A percentile compares a stretch with the other conserved stretches of the same genome.
These are phyloP conservation scores for Arrhamphus sclerolepis DNA, from an alignment of 2,797 vertebrate species.

Conservation along the genomic window DNA sequence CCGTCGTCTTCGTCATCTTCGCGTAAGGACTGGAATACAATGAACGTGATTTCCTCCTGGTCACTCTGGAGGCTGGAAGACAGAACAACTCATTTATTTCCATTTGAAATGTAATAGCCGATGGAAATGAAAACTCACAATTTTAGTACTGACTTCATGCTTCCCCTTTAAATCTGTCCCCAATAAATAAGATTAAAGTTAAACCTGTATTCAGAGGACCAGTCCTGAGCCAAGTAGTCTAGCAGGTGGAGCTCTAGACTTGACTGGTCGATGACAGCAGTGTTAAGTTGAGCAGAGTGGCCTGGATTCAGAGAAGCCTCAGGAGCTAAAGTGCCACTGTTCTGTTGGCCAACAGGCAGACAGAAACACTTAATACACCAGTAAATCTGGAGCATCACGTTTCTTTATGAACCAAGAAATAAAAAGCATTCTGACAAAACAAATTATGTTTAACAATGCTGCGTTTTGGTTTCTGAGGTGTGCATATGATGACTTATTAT, in stretches of 20 bases:
- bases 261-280: constrained; percentile 87
- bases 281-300: constrained; percentile 89
- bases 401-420: not conserved
- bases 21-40: constrained; percentile 83
- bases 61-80: constrained; percentile 74
- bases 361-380: not conserved
- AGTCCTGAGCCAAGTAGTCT: constrained; percentile 90
- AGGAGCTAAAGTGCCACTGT: constrained; percentile 66
- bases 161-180: too few relatives aligned
- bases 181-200: not conserved
- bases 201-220: constrained; percentile 86
- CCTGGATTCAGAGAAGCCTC: constrained; percentile 83
- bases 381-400: not conserved
- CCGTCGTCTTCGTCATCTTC: constrained; percentile 82
- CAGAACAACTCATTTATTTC: not conserved
- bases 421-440: too few relatives aligned
- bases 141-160: too few relatives aligned
- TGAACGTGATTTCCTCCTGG: constrained; percentile 92
- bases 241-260: constrained; percentile 85
- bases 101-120: not conserved
- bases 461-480: too few relatives aligned
- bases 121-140: too few relatives aligned
- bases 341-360: constrained; percentile 72
- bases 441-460: too few relatives aligned
- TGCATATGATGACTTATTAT: too few relatives aligned